These are phyloP conservation scores for Takifugu flavidus DNA, from an alignment of 2,113 vertebrate species.

Conservation along the genomic window DNA sequence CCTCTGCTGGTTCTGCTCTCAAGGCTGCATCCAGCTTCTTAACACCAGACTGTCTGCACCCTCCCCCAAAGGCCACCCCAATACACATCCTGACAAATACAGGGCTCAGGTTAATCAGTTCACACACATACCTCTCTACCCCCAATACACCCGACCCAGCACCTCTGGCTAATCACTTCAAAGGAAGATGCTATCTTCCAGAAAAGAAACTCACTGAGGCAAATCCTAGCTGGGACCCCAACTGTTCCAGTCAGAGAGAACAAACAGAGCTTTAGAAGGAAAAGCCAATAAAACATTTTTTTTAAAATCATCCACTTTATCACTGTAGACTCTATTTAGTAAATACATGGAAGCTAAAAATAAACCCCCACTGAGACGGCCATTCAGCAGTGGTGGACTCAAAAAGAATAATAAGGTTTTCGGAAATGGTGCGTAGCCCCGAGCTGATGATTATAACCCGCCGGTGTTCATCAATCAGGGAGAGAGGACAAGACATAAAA, in stretches of 20 bases:
- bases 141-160: constrained; percentile 48
- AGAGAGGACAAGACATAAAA: constrained; percentile 16
- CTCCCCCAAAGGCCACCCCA: constrained; percentile 1
- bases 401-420: background rate
- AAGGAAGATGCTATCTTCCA: constrained; percentile 64
- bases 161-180: constrained; percentile 67
- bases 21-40: constrained; percentile 16
- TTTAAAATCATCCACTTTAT: background rate
- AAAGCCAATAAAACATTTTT: constrained; percentile 2
- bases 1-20: constrained; percentile 16
- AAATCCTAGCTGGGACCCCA: constrained; percentile 23
- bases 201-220: constrained; percentile 25
- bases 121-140: constrained; percentile 44
- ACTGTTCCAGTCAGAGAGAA: constrained; percentile 23
- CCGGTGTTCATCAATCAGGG: constrained; percentile 31
- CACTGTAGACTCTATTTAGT: background rate
- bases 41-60: constrained; percentile 6
- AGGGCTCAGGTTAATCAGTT: constrained; percentile 61
- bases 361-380: too few relatives aligned
- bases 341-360: background rate
- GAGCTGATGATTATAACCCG: background rate
- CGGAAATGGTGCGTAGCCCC: background rate
- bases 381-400: background rate
- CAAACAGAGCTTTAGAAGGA: constrained; percentile 5
- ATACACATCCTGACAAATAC: constrained; percentile 41